Conservation (phyloP, 2,888 invertebrate genomes). For the Troilus luridus region DNA sequence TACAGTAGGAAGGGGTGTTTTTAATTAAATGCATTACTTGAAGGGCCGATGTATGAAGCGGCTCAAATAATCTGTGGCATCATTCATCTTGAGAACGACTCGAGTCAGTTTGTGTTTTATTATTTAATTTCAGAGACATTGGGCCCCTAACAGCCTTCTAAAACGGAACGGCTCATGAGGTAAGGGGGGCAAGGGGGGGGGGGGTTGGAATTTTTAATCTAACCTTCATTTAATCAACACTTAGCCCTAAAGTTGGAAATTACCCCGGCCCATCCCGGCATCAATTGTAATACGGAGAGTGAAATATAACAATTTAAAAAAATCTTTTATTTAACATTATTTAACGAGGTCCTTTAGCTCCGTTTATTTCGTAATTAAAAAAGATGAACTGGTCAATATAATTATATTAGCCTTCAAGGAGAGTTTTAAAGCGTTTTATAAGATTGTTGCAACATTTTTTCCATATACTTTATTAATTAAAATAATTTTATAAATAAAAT, state of each 20-base stretch:
- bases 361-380: neutral
- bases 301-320: neutral
- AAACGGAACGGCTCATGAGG: conserved; percentile 47
- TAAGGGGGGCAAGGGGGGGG: neutral
- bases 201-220: conserved; percentile 65
- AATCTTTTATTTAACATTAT: neutral
- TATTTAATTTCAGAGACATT: conserved; percentile 34
- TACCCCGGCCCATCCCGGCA: conserved; percentile 22
- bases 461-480: no score
- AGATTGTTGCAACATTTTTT: no score
- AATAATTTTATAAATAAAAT: no score
- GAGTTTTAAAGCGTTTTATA: no score
- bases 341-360: neutral
- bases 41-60: neutral
- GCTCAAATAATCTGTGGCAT: conserved; percentile 1
- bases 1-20: neutral
- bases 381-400: neutral
- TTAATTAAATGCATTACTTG: conserved; percentile 1
- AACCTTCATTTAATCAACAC: conserved; percentile 65
- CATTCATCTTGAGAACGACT: conserved; percentile 12
- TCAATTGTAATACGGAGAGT: conserved; percentile 20
- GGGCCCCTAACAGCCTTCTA: conserved; percentile 19
- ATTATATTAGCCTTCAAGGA: neutral
- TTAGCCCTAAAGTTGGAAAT: conserved; percentile 57
- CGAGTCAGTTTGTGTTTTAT: conserved; percentile 26